Base-by-base conservation (phyloP, 1,140 invertebrate species). In the Caenorhabditis brenneri region DNA sequence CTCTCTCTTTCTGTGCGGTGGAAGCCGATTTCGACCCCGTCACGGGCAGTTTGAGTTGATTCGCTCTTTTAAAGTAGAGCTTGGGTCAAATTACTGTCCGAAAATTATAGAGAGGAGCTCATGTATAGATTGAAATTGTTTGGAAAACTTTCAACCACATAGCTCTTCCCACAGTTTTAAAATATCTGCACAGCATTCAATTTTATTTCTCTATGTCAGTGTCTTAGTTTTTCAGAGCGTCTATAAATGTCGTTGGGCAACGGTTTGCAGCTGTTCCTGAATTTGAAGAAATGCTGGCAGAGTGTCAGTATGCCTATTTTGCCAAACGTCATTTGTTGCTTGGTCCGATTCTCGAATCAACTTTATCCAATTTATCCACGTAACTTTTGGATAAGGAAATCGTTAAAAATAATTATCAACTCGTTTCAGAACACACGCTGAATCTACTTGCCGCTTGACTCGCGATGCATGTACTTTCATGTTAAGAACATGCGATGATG, bases 401-500 rank as follows among this genome's bases (percentile, higher is more conserved):
- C 6, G 7, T 16, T 24, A 16, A 4, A 74, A 16, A 24, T 27
- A 1, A 16, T 3, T 15, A 27, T 16, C 29, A 53, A 39, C 15
- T 31, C 29, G 19, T 15, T 84, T 22, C 55, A 86, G 85, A 51
- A 81, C 80, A 10, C 85, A 90, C 79, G 80, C 58, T 74, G 85
- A 91, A 36, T 89, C 87, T 29, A 83, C 88, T 10, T 90, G 90
- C 80, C 82, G 87, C 10, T 81, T 90, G 12, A 89, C 90, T 39
- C 53, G 88, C 36, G 86, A 88, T 80, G 88, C 89, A 10, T 90
- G 90, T 60, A 82, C 84, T 3, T 90, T 90, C 51, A 84, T 90
- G 36, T 80, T 90, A 7, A 55, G 87, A 16, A 74, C 91, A 15
- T 90, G 89, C 79, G 89, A 90, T 69, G 89, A 90, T 58, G 89